These are phyloP conservation scores for Hippocampus abdominalis DNA, from an alignment of 2,113 vertebrate species.

Conservation along the genomic window DNA sequence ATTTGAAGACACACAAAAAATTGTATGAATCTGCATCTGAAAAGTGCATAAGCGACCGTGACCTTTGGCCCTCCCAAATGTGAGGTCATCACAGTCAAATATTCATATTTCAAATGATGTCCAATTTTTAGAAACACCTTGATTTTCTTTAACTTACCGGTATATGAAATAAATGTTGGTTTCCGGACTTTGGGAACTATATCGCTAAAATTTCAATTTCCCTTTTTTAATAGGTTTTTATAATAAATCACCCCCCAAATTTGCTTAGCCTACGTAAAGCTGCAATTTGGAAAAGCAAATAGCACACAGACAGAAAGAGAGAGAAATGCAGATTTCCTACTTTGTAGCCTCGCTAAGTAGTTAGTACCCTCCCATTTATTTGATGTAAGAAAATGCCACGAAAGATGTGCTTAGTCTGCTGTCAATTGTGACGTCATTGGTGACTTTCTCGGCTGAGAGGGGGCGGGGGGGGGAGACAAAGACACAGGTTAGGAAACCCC, in stretches of 20 bases:
- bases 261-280: background rate
- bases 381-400: background rate
- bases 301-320: background rate
- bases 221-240: background rate
- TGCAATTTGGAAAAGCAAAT: background rate
- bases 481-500: background rate
- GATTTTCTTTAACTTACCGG: no score
- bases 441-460: background rate
- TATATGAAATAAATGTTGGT: no score
- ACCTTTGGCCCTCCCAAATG: no score
- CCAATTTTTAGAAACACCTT: no score
- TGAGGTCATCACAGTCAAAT: no score
- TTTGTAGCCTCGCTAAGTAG: background rate
- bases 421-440: constrained; percentile 13
- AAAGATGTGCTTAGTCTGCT: constrained; percentile 16
- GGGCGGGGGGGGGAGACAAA: background rate
- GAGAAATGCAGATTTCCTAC: background rate
- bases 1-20: no score
- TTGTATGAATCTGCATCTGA: no score
- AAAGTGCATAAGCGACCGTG: no score
- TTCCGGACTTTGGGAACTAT: no score
- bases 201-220: no score
- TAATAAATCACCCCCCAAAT: background rate
- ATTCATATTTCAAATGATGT: no score
- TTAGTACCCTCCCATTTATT: background rate